Percentiles rank a stretch among this genome's conserved stretches.
phyloP scores from a whole-genome alignment of 1,140 invertebrate species.

The Anadara kagoshimensis region DNA sequence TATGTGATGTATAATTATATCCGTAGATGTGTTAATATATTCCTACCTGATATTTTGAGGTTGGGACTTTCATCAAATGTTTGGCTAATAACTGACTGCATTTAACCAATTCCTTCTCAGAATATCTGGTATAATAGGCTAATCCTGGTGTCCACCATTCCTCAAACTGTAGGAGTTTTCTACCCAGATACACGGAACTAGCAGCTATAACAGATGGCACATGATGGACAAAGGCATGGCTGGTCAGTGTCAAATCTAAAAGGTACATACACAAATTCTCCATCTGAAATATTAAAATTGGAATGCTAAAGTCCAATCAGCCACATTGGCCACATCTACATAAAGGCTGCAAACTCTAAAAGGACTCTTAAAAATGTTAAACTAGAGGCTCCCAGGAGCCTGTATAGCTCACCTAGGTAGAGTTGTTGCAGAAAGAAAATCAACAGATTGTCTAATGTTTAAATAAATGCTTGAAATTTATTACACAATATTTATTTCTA shows the following conservation, averaged over 20 bases:
- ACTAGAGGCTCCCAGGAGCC: not conserved
- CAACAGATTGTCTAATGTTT: too few species aligned
- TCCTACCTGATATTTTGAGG: constrained; percentile 53
- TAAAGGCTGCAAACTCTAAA: not conserved
- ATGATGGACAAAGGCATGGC: constrained; percentile 35
- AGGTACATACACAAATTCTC: constrained; percentile 50
- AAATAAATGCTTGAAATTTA: too few species aligned
- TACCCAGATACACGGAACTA: constrained; percentile 48
- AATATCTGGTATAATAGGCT: constrained; percentile 54
- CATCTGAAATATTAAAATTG: constrained; percentile 35
- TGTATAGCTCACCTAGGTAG: too few species aligned
- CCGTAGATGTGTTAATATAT: not conserved
- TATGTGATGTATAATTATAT: too few species aligned
- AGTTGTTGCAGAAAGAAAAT: too few species aligned
- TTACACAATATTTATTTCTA: too few species aligned
- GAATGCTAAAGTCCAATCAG: too few species aligned
- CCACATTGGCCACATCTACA: not conserved
- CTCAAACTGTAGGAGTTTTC: constrained; percentile 38
- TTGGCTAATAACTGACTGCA: constrained; percentile 38
- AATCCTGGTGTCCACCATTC: constrained; percentile 45
- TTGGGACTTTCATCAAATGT: constrained; percentile 29
- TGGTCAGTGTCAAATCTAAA: constrained; percentile 53
- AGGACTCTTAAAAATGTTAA: not conserved
- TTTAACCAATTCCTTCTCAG: constrained; percentile 39
- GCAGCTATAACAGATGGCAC: constrained; percentile 53